These are phyloP conservation scores for Melipona beecheii DNA, from an alignment of 2,888 invertebrate genomes.

Conservation along the genomic window DNA sequence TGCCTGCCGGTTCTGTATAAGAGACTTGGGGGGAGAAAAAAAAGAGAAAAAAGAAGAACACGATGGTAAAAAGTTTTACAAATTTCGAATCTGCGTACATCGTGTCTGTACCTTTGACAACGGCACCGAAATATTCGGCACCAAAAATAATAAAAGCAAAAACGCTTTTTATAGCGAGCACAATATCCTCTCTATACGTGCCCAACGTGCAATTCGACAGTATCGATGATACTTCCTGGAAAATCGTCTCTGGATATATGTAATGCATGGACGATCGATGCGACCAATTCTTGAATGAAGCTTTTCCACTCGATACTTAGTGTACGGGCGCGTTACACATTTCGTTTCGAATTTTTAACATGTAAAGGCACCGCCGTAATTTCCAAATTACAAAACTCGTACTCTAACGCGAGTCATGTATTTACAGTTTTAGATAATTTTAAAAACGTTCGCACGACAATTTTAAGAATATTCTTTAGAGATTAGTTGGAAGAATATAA, in stretches of 20 bases:
- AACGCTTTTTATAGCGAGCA: constrained; percentile 32
- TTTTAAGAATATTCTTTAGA: too few species aligned
- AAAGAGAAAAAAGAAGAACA: neutral
- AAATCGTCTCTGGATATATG: constrained; percentile 57
- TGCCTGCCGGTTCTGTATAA: neutral
- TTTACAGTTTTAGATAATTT: neutral
- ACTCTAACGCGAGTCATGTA: constrained; percentile 9
- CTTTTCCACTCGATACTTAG: constrained; percentile 14
- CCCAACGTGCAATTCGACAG: constrained; percentile 16
- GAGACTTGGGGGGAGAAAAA: neutral
- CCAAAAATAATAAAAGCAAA: constrained; percentile 53
- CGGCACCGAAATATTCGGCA: constrained; percentile 3
- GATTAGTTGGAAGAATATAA: neutral
- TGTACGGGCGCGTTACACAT: constrained; percentile 18
- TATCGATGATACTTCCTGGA: constrained; percentile 47
- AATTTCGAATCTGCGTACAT: constrained; percentile 15
- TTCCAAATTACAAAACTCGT: neutral
- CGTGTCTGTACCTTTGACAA: constrained; percentile 10
- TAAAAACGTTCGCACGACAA: neutral
- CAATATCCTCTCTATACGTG: constrained; percentile 20
- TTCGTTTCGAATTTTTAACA: constrained; percentile 23
- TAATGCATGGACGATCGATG: constrained; percentile 32
- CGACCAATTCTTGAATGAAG: constrained; percentile 32
- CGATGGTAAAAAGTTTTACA: constrained; percentile 24
- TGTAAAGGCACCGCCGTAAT: neutral